Conservation (phyloP, 2,888 invertebrate genomes). For the Drosophila limbata region DNA sequence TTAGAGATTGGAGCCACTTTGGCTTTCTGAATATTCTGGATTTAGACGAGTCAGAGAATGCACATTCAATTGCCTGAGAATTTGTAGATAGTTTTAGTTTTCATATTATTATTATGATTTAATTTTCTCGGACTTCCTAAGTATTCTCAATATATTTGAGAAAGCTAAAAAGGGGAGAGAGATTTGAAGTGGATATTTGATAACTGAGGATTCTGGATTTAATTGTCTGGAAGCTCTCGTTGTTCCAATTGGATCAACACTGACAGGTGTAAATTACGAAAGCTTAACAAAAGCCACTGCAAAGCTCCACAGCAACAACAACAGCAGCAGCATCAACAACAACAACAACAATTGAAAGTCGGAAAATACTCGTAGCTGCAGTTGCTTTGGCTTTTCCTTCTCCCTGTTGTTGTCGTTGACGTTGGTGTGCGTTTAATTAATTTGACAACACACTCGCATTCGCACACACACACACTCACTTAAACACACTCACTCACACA, state of each 20-base stretch:
- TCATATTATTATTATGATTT: neutral
- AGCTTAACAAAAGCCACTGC: slow-evolving; percentile 67
- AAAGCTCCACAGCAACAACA: slow-evolving; percentile 35
- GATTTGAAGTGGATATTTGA: neutral
- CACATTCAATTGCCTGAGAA: no score
- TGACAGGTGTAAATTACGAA: slow-evolving; percentile 73
- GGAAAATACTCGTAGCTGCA: slow-evolving; percentile 11
- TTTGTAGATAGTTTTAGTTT: neutral
- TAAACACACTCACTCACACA: neutral
- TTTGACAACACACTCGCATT: slow-evolving; percentile 2
- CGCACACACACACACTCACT: neutral
- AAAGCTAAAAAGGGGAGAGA: neutral
- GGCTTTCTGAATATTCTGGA: no score
- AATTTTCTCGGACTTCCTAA: neutral
- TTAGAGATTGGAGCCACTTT: no score
- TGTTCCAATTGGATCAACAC: slow-evolving; percentile 56
- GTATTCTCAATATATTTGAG: neutral
- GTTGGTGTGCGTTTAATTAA: slow-evolving; percentile 13
- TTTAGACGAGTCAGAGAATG: no score
- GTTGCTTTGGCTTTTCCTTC: slow-evolving; percentile 6
- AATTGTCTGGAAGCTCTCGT: slow-evolving; percentile 6
- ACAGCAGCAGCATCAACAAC: neutral
- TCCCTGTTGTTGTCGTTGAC: neutral
- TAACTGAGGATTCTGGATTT: neutral
- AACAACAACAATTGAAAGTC: slow-evolving; percentile 2